Evolutionary conservation across 1,140 invertebrate species (phyloP).

Genomic region (Drosophila nigrodunni): DNA sequence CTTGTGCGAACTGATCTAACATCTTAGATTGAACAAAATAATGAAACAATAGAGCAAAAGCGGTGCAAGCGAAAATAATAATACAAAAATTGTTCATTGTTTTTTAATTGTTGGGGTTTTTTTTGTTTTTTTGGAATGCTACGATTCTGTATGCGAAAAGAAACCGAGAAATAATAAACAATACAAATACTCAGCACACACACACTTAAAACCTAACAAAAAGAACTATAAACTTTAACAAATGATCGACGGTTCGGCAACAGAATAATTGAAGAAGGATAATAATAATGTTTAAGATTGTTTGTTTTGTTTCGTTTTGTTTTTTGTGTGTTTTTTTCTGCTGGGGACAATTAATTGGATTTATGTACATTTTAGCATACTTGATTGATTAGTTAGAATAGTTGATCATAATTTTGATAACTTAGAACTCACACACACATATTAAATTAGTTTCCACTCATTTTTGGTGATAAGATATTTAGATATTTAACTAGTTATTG

Average conservation of each 20-base stretch:
- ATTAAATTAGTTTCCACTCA: conserved; percentile 70
- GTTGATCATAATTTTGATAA: conserved; percentile 44
- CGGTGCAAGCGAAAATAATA: conserved; percentile 50
- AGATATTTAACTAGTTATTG: conserved; percentile 75
- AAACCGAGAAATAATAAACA: conserved; percentile 62
- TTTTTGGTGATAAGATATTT: conserved; percentile 46
- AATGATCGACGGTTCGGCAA: conserved; percentile 53
- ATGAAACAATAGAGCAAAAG: conserved; percentile 40
- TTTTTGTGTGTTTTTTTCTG: conserved; percentile 21
- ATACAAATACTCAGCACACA: conserved; percentile 55
- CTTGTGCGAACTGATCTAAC: conserved; percentile 77
- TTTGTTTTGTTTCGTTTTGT: conserved; percentile 30
- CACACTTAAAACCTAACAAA: conserved; percentile 81
- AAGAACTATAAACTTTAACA: conserved; percentile 73
- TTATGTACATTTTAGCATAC: conserved; percentile 72
- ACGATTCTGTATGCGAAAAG: conserved; percentile 71
- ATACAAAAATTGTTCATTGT: conserved; percentile 39
- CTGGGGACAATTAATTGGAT: conserved; percentile 58
- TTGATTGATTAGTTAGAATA: conserved; percentile 7
- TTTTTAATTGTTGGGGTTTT: conserved; percentile 6
- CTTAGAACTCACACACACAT: conserved; percentile 49
- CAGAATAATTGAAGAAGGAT: conserved; percentile 34
- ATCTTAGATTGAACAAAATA: conserved; percentile 44
- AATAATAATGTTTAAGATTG: background rate
- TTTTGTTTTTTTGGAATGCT: conserved; percentile 67